These are phyloP conservation scores for Siniperca scherzeri DNA, from an alignment of 2,797 vertebrate genomes.

Conservation along the genomic window DNA sequence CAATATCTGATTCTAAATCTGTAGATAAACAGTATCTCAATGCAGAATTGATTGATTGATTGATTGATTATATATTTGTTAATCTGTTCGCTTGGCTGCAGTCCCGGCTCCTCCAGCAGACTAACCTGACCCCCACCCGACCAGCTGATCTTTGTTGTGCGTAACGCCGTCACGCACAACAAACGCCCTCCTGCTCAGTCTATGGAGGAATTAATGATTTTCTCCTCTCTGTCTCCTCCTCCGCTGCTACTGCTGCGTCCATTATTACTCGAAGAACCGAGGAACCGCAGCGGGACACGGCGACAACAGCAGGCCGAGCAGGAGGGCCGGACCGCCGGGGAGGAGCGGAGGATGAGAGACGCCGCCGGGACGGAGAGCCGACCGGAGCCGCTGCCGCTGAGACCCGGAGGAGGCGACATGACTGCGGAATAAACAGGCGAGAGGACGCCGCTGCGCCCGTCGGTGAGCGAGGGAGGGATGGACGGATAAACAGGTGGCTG, in stretches of 20 bases:
- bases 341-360: slow-evolving; percentile 42
- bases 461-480: slow-evolving; percentile 27
- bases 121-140: slow-evolving; percentile 8
- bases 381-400: slow-evolving; percentile 63
- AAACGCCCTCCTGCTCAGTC: slow-evolving; percentile 54
- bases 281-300: slow-evolving; percentile 22
- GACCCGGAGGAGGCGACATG: slow-evolving; percentile 68
- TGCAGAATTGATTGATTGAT: neutral
- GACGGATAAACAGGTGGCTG: slow-evolving; percentile 21
- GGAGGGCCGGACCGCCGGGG: slow-evolving; percentile 19
- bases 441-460: slow-evolving; percentile 51
- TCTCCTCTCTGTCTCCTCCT: slow-evolving; percentile 19
- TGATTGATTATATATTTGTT: neutral
- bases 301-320: slow-evolving; percentile 52
- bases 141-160: slow-evolving; percentile 72
- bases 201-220: slow-evolving; percentile 79
- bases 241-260: slow-evolving; percentile 62
- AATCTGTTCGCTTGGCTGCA: slow-evolving; percentile 26
- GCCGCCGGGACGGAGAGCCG: slow-evolving; percentile 33
- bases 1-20: no score
- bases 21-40: no score
- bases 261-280: slow-evolving; percentile 61
- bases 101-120: slow-evolving; percentile 24
- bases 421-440: slow-evolving; percentile 75
- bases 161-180: slow-evolving; percentile 51